phyloP scores from a whole-genome alignment of 1,140 invertebrate species.

The Neodiprion lecontei region DNA sequence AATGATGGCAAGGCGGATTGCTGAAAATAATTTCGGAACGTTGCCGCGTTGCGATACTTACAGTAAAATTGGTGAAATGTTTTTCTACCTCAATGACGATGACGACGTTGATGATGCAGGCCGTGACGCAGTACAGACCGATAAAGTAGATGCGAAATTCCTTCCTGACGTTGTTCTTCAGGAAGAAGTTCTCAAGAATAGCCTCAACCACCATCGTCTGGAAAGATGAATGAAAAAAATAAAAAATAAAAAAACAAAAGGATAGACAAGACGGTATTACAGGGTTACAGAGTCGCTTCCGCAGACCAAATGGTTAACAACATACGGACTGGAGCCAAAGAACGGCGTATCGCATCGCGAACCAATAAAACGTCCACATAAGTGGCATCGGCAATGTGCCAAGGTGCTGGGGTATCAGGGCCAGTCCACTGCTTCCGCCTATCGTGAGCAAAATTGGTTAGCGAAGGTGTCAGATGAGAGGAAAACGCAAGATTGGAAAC shows the following conservation, averaged over 20 bases:
- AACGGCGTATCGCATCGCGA: not conserved
- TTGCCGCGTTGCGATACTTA: no score
- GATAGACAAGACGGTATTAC: no score
- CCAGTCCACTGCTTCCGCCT: not conserved
- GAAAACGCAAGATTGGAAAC: not conserved
- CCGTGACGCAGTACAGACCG: not conserved
- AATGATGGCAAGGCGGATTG: not conserved
- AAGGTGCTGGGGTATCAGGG: not conserved
- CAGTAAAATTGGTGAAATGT: no score
- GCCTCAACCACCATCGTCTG: not conserved
- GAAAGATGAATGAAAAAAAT: not conserved
- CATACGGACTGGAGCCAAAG: not conserved
- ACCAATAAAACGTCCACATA: conserved; percentile 4
- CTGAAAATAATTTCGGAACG: not conserved
- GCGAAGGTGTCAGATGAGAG: not conserved
- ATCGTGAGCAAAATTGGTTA: not conserved
- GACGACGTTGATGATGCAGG: not conserved
- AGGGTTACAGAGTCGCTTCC: no score
- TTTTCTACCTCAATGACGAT: not conserved
- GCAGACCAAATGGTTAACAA: not conserved
- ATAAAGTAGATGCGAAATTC: not conserved
- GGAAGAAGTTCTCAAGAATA: not conserved
- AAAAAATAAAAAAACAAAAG: no score
- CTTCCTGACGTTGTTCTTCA: not conserved
- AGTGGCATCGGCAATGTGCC: not conserved